Base-by-base conservation (phyloP, 2,797 vertebrate species). In the Mergus octosetaceus region DNA sequence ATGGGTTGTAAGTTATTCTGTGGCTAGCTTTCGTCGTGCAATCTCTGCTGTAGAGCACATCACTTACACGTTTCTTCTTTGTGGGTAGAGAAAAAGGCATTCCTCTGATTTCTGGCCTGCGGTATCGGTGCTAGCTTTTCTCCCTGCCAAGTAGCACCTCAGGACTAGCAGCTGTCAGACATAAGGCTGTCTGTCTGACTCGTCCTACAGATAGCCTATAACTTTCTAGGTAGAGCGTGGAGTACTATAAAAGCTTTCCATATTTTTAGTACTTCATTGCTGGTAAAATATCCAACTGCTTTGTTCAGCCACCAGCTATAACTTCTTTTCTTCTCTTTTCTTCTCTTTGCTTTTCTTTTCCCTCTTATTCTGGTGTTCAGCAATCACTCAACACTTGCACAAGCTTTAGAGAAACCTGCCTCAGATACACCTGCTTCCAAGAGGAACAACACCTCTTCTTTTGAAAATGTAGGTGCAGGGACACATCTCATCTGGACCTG, bases 51-150 rank as follows among this genome's bases (percentile, higher is more conserved):
- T 53, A 70, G 64, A 95, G 51, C 43, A 15, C 57, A 28, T 56
- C 82, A 49, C 39, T 92, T 89, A 43, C 30, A 57, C 22, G 47
- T 89, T 96, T 95, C 83, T 82, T 88, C 80, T 87, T 87, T 93
- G 90, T 71, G 93, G 80, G 81, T 6, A 89, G 68, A 93, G 80
- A 92, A 95, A 95, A 95, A 93, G 84, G 36, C 88, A 94, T 93
- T 90, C 86, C 61, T 95, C 84, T 93, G 72, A 82, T 94, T 95
- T 93, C 77, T 95, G 64, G 74, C 88, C 77, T 87, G 51, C 70
- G 64, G 70, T 88, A 86, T 86, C 62, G 84, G 73, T 90, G 41
- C 38, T 78, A n/a, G 56, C 56, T 93, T 79, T 94, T 78, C 53
- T 85, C n/a, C 51, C 56, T 93, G 94, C 71, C 77, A 93, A 68